Conservation (phyloP, 1,140 invertebrate species). For the Chelonus insularis region DNA sequence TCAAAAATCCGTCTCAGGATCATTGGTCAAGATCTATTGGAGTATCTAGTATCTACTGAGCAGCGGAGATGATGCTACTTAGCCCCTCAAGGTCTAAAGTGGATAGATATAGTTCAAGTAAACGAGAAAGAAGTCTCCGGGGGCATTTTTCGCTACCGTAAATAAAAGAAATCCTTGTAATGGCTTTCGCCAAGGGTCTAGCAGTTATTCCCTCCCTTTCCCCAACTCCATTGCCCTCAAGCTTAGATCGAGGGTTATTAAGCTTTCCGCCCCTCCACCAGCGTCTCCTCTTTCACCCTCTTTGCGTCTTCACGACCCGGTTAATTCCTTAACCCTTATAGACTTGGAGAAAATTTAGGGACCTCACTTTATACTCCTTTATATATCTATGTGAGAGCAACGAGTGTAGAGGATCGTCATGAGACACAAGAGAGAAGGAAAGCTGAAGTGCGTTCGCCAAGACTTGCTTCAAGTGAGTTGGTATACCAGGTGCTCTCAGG, state of each 20-base stretch:
- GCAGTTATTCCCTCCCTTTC: constrained; percentile 24
- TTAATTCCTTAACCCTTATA: constrained; percentile 61
- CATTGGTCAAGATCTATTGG: not conserved
- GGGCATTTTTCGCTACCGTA: constrained; percentile 51
- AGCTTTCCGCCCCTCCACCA: constrained; percentile 28
- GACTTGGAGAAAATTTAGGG: constrained; percentile 55
- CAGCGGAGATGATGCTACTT: constrained; percentile 13
- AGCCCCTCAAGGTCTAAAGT: constrained; percentile 11
- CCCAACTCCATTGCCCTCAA: constrained; percentile 18
- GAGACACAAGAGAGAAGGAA: not conserved
- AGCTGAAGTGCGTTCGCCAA: constrained; percentile 5
- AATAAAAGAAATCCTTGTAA: constrained; percentile 62
- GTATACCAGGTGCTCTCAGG: constrained; percentile 60
- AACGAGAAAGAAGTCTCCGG: constrained; percentile 16
- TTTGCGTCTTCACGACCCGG: constrained; percentile 36
- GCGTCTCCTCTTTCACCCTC: constrained; percentile 23
- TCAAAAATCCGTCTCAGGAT: not conserved
- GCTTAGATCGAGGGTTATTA: constrained; percentile 40
- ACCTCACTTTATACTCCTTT: constrained; percentile 31
- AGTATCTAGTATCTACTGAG: constrained; percentile 12
- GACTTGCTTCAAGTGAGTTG: constrained; percentile 17
- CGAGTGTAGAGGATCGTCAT: not conserved
- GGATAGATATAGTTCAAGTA: not conserved
- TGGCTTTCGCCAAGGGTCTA: constrained; percentile 47
- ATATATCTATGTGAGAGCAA: constrained; percentile 6